Conservation (phyloP, 2,888 invertebrate genomes). For the Antitype chi region DNA sequence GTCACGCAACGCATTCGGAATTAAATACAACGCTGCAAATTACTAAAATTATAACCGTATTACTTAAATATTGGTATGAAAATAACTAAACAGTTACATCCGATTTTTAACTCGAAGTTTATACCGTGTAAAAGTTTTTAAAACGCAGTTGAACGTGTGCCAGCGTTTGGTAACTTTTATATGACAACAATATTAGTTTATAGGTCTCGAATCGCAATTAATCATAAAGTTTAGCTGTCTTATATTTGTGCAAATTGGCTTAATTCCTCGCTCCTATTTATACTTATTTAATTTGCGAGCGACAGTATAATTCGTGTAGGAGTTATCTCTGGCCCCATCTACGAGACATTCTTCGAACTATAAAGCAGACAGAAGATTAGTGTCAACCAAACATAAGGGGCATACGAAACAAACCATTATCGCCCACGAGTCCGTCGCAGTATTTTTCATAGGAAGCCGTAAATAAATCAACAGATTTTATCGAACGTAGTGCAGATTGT, state of each 20-base stretch:
- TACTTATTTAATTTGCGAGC: constrained; percentile 37
- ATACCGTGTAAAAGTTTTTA: constrained; percentile 51
- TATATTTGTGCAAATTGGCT: constrained; percentile 34
- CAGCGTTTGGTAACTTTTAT: constrained; percentile 54
- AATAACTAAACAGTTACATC: constrained; percentile 42
- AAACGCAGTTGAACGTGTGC: constrained; percentile 60
- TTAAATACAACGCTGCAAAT: constrained; percentile 43
- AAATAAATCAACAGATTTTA: constrained; percentile 66
- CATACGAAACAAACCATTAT: constrained; percentile 43
- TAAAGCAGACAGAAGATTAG: constrained; percentile 50
- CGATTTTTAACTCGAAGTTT: constrained; percentile 52
- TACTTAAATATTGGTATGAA: constrained; percentile 38
- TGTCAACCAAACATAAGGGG: constrained; percentile 36
- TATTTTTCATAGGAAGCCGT: constrained; percentile 50
- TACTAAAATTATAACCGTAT: constrained; percentile 32
- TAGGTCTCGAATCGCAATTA: constrained; percentile 50
- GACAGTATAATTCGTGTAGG: constrained; percentile 32
- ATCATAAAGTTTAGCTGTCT: constrained; percentile 56
- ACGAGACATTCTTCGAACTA: constrained; percentile 45
- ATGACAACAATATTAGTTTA: constrained; percentile 60
- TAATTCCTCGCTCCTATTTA: constrained; percentile 33
- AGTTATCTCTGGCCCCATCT: constrained; percentile 56
- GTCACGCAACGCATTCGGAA: constrained; percentile 38
- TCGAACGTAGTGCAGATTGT: constrained; percentile 71
- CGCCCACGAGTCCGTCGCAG: constrained; percentile 35